phyloP scores from a whole-genome alignment of 2,113 vertebrate genomes.

The Megatriorchis doriae region DNA sequence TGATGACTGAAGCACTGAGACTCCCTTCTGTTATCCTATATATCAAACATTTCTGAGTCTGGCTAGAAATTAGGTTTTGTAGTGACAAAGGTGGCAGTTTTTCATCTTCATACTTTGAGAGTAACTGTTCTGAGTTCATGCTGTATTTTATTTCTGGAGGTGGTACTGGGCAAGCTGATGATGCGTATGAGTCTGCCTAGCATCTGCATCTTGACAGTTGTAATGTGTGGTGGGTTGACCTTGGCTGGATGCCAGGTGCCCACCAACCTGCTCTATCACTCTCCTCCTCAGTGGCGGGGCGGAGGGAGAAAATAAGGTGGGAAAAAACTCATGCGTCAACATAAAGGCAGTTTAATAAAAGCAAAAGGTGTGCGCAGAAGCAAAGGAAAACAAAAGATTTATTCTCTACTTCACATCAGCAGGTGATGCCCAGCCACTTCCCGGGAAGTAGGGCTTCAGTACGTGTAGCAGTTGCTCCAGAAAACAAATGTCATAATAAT shows the following conservation, averaged over 20 bases:
- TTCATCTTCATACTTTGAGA: not conserved
- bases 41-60: not conserved
- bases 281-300: not conserved
- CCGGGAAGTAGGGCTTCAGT: not conserved
- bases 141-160: not conserved
- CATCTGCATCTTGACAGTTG: not conserved
- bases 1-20: not conserved
- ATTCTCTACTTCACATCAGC: not conserved
- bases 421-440: not conserved
- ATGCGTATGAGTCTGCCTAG: not conserved
- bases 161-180: not conserved
- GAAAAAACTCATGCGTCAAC: not conserved
- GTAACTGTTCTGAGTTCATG: not conserved
- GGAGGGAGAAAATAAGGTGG: not conserved
- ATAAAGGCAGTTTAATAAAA: not conserved
- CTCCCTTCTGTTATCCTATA: not conserved
- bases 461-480: no score
- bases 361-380: not conserved
- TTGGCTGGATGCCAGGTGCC: not conserved
- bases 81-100: not conserved
- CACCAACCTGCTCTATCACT: not conserved
- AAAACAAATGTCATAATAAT: not conserved
- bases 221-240: not conserved
- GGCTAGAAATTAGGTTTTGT: not conserved
- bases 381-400: not conserved